Evolutionary conservation across 2,113 vertebrate genomes (phyloP).

Genomic region (Aplodontia rufa): DNA sequence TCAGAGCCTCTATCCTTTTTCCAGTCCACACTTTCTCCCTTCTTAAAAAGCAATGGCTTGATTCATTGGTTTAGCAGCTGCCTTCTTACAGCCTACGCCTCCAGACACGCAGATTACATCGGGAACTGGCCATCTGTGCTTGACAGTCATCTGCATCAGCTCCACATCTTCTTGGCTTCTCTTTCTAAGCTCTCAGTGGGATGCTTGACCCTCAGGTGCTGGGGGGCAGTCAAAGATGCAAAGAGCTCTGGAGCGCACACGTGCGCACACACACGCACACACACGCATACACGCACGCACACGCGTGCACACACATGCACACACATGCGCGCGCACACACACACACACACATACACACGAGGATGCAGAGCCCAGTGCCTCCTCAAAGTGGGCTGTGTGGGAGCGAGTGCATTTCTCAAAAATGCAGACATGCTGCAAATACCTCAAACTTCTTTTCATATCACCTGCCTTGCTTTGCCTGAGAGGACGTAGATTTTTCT

Average conservation of each 20-base stretch:
- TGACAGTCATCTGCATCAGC: not conserved
- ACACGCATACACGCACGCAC: too few species aligned
- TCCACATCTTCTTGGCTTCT: constrained; percentile 62
- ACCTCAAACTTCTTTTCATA: not conserved
- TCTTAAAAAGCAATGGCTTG: constrained; percentile 55
- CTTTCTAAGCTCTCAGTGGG: constrained; percentile 48
- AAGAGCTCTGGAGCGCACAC: not conserved
- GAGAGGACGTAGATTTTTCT: not conserved
- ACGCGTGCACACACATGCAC: too few species aligned
- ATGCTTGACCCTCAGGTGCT: constrained; percentile 65
- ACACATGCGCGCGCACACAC: too few species aligned
- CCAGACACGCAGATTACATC: constrained; percentile 62
- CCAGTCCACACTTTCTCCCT: not conserved
- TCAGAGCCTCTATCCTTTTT: not conserved
- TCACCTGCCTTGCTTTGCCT: not conserved
- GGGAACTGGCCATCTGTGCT: constrained; percentile 69
- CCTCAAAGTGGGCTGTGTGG: not conserved
- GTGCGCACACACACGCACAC: too few species aligned
- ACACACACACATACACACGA: too few species aligned
- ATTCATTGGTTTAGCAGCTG: constrained; percentile 58
- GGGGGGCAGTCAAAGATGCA: constrained; percentile 45
- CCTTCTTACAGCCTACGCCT: constrained; percentile 37
- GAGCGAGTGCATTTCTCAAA: not conserved
- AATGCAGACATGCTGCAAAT: not conserved
- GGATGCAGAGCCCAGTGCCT: not conserved